Conservation (phyloP, 1,140 invertebrate species). For the Bombus difficillimus region DNA sequence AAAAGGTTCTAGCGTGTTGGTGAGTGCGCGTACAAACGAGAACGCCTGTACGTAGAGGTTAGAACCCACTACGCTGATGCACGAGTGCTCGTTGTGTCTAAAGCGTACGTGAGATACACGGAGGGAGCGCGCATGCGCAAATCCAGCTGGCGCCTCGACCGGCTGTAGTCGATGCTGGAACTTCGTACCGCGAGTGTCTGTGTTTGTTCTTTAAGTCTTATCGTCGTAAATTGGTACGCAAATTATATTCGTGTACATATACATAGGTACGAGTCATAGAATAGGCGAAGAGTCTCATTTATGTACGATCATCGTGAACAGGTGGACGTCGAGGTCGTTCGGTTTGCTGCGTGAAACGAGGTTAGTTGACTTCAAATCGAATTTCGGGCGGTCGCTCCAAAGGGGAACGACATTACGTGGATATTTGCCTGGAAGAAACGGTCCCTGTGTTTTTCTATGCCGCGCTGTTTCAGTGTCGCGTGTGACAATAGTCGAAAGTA, state of each 20-base stretch:
- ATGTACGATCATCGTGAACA: constrained; percentile 30
- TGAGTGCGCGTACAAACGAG: background rate
- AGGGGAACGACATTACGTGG: constrained; percentile 41
- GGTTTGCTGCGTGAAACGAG: constrained; percentile 33
- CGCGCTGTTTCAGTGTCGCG: background rate
- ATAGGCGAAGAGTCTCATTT: constrained; percentile 12
- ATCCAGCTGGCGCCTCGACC: constrained; percentile 58
- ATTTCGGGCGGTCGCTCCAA: constrained; percentile 45
- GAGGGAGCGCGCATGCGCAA: constrained; percentile 67
- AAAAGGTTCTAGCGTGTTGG: background rate
- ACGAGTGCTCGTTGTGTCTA: background rate
- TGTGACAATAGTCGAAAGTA: background rate
- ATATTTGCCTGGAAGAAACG: constrained; percentile 11
- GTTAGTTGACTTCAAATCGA: constrained; percentile 51
- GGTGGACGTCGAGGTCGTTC: constrained; percentile 38
- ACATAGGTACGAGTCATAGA: constrained; percentile 2
- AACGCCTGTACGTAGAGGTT: background rate
- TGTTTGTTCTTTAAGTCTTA: constrained; percentile 24
- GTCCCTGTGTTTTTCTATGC: background rate
- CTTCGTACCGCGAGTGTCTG: constrained; percentile 55
- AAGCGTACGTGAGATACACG: background rate
- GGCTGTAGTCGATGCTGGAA: constrained; percentile 74
- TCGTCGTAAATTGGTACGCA: constrained; percentile 27
- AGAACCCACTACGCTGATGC: background rate
- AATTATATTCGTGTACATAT: constrained; percentile 10